Evolutionary conservation across 2,888 invertebrate species (phyloP), one percentile per base, ranked within the genome.

Genomic region (Tachystola acroxantha): DNA sequence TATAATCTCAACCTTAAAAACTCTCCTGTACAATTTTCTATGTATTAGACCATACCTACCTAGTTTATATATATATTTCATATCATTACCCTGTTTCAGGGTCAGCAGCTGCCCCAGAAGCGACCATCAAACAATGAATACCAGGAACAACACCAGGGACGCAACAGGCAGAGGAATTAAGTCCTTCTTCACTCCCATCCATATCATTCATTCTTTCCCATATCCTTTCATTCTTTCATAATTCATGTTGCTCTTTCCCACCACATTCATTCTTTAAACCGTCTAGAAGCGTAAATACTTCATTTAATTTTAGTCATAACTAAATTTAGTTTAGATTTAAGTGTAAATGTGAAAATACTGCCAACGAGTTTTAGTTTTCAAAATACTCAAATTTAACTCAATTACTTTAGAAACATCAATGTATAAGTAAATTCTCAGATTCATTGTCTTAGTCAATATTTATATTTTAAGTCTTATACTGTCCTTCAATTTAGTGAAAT

Each of bases 141-240:
- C 51, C 63, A 57, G 14, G 62, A 74, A 13, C 60, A 65, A 10
- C 54, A 49, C 13, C 65, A 64, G 22, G 60, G 57, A 12, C 76
- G 75, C 38, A 57, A 58, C n/a, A 57, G 75, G 48, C 61, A 64
- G 34, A 79, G 77, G 53, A 81, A 80, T 64, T 81, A 69, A 69
- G 34, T 20, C 33, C 33, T 6, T 16, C 37, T 39, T 41, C 29
- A 33, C n/a, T 27, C 11, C 27, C 29, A 7, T 41, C 36, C 4
- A 50, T 39, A 28, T 20, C 11, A 12, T 45, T 46, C 48, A 48
- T 28, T 7, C 10, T 30, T 24, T 33, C 27, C 31, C 36, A 34
- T 32, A 26, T 25, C 22, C 34, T 39, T n/a, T 14, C 20, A 26
- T 7, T 25, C 12, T 20, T 19, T 30, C 16, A 26, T 26, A 29